Base-by-base conservation (phyloP, 2,888 invertebrate species). In the Lymantria dispar region DNA sequence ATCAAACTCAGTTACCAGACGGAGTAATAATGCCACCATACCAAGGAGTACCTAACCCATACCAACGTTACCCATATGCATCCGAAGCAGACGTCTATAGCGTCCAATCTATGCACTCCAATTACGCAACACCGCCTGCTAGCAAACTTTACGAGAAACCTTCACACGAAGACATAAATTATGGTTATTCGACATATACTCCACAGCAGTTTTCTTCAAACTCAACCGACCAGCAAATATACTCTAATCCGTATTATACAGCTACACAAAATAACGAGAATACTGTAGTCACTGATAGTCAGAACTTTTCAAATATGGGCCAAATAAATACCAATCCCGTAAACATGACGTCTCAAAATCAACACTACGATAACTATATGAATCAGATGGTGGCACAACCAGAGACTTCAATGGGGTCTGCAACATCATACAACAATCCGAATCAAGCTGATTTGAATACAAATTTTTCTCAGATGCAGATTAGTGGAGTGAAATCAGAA, bases 381-480 rank as follows among this genome's bases (percentile, higher is more conserved):
- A 67, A 59, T 29, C 82, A 72, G 42, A 64, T 71, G 44, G 68
- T 64, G 1, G 38, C 78, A 0, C 72, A 74, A 12, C 78, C 81
- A 0, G 85, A 86, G 15, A 29, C 55, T 33, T 59, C 70, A 0
- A 39, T 69, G 7, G 56, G 81, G 0, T 45, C 72, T 0, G 52
- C 61, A 5, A 62, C 73, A 9, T 48, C 67, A 0, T 78, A 76
- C 56, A 71, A 54, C 31, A 37, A 62, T 1, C 53, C 52, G 2
- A 76, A 72, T 41, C 78, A 77, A 43, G 52, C 62, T 0, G 87
- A 89, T 15, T 68, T 89, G 56, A 78, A 68, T 48, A 60, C 78
- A 0, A 85, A 76, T 47, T 87, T 91, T 53, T 76, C 83, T 0
- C 83, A 88, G 51, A 84, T 91, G 87, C 84, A 88, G 33, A 70